phyloP scores from a whole-genome alignment of 2,797 vertebrate species.

The Falco naumanni region DNA sequence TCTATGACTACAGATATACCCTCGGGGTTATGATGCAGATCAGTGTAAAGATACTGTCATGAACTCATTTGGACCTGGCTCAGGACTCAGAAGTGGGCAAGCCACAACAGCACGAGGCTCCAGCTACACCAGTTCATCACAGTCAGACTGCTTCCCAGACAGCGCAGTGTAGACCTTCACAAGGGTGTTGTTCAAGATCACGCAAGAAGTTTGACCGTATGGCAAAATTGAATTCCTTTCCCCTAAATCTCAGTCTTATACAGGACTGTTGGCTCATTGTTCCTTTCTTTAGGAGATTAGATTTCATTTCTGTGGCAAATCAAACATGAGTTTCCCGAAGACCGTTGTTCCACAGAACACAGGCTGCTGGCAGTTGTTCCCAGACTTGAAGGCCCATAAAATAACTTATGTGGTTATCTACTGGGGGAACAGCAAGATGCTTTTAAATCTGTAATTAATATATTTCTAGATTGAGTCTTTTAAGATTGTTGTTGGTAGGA shows the following conservation, averaged over 20 bases:
- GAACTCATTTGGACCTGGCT: not conserved
- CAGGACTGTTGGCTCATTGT: not conserved
- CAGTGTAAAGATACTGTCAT: not conserved
- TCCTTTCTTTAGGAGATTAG: not conserved
- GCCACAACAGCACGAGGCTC: not conserved
- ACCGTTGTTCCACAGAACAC: not conserved
- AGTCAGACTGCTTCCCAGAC: not conserved
- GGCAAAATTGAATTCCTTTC: slow-evolving; percentile 5
- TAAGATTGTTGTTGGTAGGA: not conserved
- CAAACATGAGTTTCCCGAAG: not conserved
- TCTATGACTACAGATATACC: not conserved
- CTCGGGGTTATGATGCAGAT: not conserved
- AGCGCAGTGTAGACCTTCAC: not conserved
- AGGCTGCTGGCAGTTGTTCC: slow-evolving; percentile 20
- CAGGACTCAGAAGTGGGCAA: not conserved
- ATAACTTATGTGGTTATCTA: not conserved
- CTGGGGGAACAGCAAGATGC: not conserved
- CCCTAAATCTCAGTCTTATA: slow-evolving; percentile 11
- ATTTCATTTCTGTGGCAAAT: slow-evolving; percentile 47
- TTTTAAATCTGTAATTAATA: not conserved
- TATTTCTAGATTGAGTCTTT: not conserved
- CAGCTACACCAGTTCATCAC: not conserved
- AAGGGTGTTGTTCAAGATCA: not conserved
- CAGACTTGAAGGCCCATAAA: slow-evolving; percentile 4
- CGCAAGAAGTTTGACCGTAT: not conserved